Evolutionary conservation across 2,797 vertebrate species (phyloP).

Genomic region (Notolepis coatsorum): DNA sequence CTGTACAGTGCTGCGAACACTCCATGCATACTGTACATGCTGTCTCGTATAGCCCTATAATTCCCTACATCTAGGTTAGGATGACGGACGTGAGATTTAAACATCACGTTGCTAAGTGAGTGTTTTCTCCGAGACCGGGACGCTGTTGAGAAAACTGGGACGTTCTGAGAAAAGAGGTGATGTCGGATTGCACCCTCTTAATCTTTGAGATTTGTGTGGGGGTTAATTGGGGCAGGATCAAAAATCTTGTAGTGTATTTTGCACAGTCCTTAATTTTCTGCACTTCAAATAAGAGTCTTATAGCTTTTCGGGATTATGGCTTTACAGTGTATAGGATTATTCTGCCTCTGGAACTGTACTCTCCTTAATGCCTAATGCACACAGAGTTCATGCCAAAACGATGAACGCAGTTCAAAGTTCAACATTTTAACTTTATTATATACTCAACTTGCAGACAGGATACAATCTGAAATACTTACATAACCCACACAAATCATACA

Average conservation of each 20-base stretch:
- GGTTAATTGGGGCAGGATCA: conserved; percentile 21
- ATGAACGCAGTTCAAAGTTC: conserved; percentile 45
- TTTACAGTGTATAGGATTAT: conserved; percentile 61
- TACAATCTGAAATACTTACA: not conserved
- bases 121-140: no score
- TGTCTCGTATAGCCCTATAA: not conserved
- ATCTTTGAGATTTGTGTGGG: no score
- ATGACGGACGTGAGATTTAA: no score
- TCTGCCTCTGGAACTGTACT: conserved; percentile 38
- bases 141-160: no score
- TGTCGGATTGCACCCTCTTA: no score
- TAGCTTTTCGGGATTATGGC: conserved; percentile 57
- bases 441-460: no score
- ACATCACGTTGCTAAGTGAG: no score
- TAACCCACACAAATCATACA: not conserved
- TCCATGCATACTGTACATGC: no score
- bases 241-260: conserved; percentile 26
- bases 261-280: no score
- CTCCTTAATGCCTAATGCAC: conserved; percentile 43
- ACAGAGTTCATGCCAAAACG: conserved; percentile 34
- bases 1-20: no score
- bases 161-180: conserved; percentile 8
- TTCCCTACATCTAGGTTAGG: not conserved
- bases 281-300: conserved; percentile 49
- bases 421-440: not conserved